A percentile compares a stretch with the other conserved stretches of the same genome.
These are phyloP conservation scores for Vanacampus margaritifer DNA, from an alignment of 2,113 vertebrate genomes.

Conservation along the genomic window DNA sequence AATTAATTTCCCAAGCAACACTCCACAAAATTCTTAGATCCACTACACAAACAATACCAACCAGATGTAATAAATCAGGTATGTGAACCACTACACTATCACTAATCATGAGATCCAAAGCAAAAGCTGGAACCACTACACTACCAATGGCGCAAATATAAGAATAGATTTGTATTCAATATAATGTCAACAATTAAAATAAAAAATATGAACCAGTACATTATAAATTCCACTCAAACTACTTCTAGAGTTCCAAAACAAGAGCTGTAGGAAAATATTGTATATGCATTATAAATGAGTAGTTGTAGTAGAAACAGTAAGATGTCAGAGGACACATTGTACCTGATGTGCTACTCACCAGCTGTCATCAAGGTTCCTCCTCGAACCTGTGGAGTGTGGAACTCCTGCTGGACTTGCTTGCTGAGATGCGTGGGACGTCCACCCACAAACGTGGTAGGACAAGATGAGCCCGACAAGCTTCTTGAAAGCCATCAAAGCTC, in stretches of 20 bases:
- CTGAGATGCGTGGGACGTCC: not conserved
- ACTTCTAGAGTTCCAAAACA: not conserved
- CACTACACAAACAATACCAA: too few relatives aligned
- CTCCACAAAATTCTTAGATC: too few relatives aligned
- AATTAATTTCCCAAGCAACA: too few relatives aligned
- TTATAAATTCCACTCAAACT: not conserved
- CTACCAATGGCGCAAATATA: not conserved
- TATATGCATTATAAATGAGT: not conserved
- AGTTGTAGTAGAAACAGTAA: not conserved
- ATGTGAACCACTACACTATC: not conserved
- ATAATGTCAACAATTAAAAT: not conserved
- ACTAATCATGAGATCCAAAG: not conserved
- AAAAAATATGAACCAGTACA: not conserved
- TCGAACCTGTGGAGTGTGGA: not conserved
- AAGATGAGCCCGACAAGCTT: not conserved
- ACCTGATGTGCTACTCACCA: not conserved
- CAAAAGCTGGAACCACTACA: not conserved
- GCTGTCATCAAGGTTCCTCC: not conserved
- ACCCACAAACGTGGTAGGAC: not conserved
- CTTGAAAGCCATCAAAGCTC: constrained; percentile 1
- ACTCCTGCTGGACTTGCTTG: not conserved
- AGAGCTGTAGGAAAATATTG: not conserved
- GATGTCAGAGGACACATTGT: not conserved
- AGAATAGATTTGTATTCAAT: not conserved
- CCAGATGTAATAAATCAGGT: too few relatives aligned